Conservation (phyloP, 2,888 invertebrate genomes). For the Cosmia pyralina region DNA sequence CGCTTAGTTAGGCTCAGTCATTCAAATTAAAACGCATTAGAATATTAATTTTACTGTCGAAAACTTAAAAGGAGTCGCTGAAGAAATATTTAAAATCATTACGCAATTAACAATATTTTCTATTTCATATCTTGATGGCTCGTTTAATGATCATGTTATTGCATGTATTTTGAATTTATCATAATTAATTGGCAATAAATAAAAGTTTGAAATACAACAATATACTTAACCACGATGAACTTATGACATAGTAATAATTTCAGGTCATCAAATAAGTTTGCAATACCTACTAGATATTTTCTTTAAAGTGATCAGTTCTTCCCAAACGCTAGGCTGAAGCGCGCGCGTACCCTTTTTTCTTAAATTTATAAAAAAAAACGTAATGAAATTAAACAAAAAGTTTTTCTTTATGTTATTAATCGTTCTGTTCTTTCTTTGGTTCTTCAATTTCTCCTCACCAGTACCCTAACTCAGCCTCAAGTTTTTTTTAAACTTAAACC, state of each 20-base stretch:
- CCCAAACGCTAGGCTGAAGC: background rate
- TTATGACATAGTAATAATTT: conserved; percentile 47
- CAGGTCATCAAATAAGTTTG: conserved; percentile 11
- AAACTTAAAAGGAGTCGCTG: background rate
- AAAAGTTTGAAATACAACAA: conserved; percentile 44
- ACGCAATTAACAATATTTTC: conserved; percentile 43
- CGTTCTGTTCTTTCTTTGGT: conserved; percentile 49
- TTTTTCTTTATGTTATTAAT: conserved; percentile 37
- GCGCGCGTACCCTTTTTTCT: background rate
- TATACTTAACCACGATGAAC: conserved; percentile 50
- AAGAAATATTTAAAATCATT: conserved; percentile 28
- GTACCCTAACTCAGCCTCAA: background rate
- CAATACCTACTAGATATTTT: conserved; percentile 33
- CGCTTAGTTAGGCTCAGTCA: too few relatives aligned
- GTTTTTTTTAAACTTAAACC: background rate
- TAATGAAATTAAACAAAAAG: conserved; percentile 41
- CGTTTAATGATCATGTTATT: conserved; percentile 57
- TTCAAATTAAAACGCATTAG: too few relatives aligned
- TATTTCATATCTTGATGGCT: conserved; percentile 40
- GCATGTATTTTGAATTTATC: conserved; percentile 53
- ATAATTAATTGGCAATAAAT: conserved; percentile 57
- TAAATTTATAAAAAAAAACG: background rate
- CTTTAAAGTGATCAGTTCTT: conserved; percentile 21
- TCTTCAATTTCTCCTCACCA: conserved; percentile 44
- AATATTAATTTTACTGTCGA: background rate